Conservation (phyloP, 2,797 vertebrate genomes). For the Clarias fuscus region DNA sequence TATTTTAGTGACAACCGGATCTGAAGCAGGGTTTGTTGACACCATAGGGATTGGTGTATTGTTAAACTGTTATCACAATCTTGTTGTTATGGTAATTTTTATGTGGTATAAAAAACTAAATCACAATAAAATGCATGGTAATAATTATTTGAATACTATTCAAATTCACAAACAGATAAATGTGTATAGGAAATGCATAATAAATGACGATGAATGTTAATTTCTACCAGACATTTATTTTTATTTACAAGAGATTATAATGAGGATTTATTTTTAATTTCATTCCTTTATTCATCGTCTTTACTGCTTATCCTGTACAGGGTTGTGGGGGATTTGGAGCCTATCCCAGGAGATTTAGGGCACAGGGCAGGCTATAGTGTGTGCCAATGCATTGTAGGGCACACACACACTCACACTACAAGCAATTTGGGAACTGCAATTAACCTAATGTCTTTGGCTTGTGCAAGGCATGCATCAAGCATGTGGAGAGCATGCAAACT, state of each 20-base stretch:
- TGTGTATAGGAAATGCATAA: not conserved
- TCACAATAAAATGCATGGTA: not conserved
- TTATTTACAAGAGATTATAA: not conserved
- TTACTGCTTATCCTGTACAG: too few relatives aligned
- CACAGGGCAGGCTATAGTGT: too few relatives aligned
- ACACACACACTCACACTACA: too few relatives aligned
- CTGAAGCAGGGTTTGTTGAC: not conserved
- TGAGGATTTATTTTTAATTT: too few relatives aligned
- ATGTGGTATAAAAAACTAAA: not conserved
- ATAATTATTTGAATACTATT: not conserved
- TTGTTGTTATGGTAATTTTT: not conserved
- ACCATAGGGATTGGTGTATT: not conserved
- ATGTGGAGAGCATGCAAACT: too few relatives aligned
- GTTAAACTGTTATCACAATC: not conserved
- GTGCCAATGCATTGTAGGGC: too few relatives aligned
- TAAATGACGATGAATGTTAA: not conserved
- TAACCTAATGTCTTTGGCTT: too few relatives aligned
- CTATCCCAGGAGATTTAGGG: too few relatives aligned
- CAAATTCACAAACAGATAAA: not conserved
- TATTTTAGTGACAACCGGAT: not conserved
- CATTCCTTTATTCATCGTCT: too few relatives aligned
- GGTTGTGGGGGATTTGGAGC: too few relatives aligned
- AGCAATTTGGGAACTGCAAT: too few relatives aligned
- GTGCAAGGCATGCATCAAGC: too few relatives aligned
- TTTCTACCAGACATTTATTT: not conserved